Percentiles rank a stretch among this genome's conserved stretches.
phyloP scores from a whole-genome alignment of 2,797 vertebrate species.

The Pachyuromys duprasi region DNA sequence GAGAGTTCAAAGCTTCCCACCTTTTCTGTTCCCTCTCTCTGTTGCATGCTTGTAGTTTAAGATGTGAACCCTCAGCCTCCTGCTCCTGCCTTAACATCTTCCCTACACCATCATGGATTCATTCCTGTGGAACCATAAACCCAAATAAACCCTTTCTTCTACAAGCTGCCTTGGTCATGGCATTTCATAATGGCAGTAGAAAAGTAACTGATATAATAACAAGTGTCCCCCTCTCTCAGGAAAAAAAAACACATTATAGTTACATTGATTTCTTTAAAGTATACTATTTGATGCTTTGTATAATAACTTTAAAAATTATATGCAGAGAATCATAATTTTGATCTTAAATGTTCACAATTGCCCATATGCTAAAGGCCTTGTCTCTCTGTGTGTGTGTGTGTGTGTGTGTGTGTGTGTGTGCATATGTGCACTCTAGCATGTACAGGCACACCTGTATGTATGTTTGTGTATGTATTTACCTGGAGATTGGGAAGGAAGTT shows the following conservation, averaged over 20 bases:
- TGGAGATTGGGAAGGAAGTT: conserved; percentile 21
- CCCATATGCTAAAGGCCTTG: neutral
- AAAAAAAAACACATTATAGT: no score
- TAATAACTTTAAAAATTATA: neutral
- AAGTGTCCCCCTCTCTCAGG: neutral
- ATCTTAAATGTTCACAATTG: neutral
- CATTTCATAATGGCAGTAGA: neutral
- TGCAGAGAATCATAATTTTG: neutral
- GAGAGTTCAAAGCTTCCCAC: neutral
- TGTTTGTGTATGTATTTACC: neutral
- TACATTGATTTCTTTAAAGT: neutral
- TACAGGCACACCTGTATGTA: neutral
- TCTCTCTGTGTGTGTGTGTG: neutral
- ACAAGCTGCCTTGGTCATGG: no score
- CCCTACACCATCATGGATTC: neutral
- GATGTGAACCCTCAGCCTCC: neutral
- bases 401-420: neutral
- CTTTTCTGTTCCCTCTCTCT: neutral
- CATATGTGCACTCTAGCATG: neutral
- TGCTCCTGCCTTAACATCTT: neutral
- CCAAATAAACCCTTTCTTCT: neutral
- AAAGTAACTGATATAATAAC: neutral
- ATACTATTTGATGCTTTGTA: neutral
- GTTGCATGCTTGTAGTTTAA: neutral
- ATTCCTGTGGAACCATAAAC: neutral